Conservation (phyloP, 2,888 invertebrate species). For the Synanthedon andrenaeformis region DNA sequence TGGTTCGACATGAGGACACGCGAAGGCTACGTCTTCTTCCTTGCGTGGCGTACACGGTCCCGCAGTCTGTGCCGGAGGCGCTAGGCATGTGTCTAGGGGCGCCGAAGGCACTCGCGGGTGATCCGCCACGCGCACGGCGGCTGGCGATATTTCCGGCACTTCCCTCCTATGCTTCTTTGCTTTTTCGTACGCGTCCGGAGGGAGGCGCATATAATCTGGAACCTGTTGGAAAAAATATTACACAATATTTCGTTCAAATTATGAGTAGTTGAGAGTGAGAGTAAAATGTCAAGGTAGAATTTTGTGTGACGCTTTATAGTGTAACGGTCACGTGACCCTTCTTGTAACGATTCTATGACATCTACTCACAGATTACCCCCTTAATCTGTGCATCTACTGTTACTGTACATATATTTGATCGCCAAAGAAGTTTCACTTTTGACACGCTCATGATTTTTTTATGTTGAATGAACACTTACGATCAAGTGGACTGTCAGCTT, state of each 20-base stretch:
- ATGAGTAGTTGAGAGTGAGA: too few species aligned
- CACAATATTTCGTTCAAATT: background rate
- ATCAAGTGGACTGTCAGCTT: too few species aligned
- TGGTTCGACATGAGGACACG: constrained; percentile 42
- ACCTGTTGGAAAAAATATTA: constrained; percentile 19
- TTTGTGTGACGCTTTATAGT: too few species aligned
- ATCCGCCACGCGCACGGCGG: constrained; percentile 30
- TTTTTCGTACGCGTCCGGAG: constrained; percentile 43
- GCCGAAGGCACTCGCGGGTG: constrained; percentile 27
- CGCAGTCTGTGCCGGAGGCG: constrained; percentile 22
- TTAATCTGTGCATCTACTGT: too few species aligned
- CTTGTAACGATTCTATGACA: too few species aligned
- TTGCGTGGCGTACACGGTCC: constrained; percentile 31
- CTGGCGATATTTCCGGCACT: constrained; percentile 46
- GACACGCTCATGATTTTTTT: background rate
- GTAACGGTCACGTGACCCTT: too few species aligned
- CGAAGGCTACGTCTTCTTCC: constrained; percentile 53
- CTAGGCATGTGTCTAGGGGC: constrained; percentile 29
- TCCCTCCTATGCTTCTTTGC: constrained; percentile 45
- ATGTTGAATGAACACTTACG: background rate
- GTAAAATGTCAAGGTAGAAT: too few species aligned
- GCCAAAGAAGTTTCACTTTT: too few species aligned
- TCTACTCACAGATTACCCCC: too few species aligned
- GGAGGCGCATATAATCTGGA: constrained; percentile 50
- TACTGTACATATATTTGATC: too few species aligned